phyloP scores from a whole-genome alignment of 2,888 invertebrate species.

The Zele albiditarsus region DNA sequence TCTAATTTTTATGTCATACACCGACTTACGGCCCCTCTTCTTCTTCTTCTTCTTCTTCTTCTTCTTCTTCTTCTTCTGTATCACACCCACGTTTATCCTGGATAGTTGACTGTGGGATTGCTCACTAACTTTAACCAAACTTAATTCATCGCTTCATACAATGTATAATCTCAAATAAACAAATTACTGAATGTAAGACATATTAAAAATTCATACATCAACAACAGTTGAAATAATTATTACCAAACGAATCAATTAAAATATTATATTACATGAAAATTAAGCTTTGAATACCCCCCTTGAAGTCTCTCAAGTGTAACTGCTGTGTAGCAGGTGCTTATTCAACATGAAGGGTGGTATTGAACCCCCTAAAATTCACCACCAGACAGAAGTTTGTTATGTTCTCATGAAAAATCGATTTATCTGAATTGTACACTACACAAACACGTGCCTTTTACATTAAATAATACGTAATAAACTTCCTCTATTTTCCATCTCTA shows the following conservation, averaged over 20 bases:
- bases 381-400: background rate
- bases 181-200: conserved; percentile 17
- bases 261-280: background rate
- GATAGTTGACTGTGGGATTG: conserved; percentile 28
- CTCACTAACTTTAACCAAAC: conserved; percentile 32
- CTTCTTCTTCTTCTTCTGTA: background rate
- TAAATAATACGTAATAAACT: background rate
- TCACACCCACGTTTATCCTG: conserved; percentile 8
- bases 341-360: background rate
- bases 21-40: background rate
- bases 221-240: background rate
- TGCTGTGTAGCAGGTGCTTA: background rate
- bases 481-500: background rate
- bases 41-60: background rate
- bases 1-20: conserved; percentile 28
- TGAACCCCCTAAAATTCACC: conserved; percentile 1
- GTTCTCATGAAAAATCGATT: conserved; percentile 31
- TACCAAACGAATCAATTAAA: background rate
- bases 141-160: conserved; percentile 22
- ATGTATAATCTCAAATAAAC: conserved; percentile 20
- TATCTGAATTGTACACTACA: background rate
- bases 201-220: background rate
- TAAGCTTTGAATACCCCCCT: background rate
- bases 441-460: background rate
- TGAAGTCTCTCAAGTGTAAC: background rate